These are phyloP conservation scores for Oscheius sp. DNA, from an alignment of 2,888 invertebrate species.

Conservation along the genomic window DNA sequence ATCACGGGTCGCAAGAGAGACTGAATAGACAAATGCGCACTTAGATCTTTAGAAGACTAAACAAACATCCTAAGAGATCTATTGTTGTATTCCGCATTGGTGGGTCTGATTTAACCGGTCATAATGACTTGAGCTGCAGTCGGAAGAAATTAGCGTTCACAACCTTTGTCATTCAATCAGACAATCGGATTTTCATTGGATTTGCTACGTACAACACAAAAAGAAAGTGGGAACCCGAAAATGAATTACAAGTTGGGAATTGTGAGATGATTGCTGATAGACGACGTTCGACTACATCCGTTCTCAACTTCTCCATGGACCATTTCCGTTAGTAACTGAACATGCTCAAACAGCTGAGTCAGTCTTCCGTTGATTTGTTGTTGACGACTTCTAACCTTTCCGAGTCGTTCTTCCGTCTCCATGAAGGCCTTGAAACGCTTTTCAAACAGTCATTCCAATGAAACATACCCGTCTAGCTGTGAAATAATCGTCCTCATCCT, in stretches of 20 bases:
- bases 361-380: conserved; percentile 56
- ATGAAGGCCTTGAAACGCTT: conserved; percentile 59
- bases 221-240: not conserved
- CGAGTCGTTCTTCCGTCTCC: conserved; percentile 68
- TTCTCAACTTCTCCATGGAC: conserved; percentile 35
- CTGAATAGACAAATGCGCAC: too few relatives aligned
- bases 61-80: not conserved
- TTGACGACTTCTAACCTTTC: conserved; percentile 58
- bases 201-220: not conserved
- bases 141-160: not conserved
- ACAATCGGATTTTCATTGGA: not conserved
- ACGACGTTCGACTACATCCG: conserved; percentile 8
- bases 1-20: too few relatives aligned
- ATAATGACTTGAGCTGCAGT: not conserved
- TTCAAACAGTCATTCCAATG: not conserved
- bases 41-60: not conserved
- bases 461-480: conserved; percentile 57
- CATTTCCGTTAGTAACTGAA: conserved; percentile 54
- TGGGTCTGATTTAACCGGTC: not conserved
- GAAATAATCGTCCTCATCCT: conserved; percentile 70
- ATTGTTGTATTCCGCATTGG: conserved; percentile 3
- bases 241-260: conserved; percentile 14
- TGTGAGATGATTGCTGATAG: conserved; percentile 23
- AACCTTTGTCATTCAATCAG: not conserved
- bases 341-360: conserved; percentile 53